These are phyloP conservation scores for Ichneumoninae sp. DNA, from an alignment of 2,888 invertebrate species.

Conservation along the genomic window DNA sequence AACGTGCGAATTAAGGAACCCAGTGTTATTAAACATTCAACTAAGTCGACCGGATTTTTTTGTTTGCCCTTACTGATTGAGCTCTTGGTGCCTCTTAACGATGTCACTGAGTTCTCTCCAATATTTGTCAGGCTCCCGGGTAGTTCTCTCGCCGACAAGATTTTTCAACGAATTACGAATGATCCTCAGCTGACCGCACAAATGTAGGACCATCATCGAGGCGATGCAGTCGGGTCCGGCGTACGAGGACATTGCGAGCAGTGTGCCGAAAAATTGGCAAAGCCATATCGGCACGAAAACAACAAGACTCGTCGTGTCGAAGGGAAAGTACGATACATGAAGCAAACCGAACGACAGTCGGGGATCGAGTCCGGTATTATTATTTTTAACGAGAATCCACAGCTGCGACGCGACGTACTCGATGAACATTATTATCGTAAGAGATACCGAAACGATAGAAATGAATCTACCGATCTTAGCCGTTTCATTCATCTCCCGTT, in stretches of 20 bases:
- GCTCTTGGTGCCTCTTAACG: constrained; percentile 68
- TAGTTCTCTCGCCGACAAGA: constrained; percentile 27
- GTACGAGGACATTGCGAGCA: constrained; percentile 70
- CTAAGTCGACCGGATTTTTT: background rate
- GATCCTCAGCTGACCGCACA: constrained; percentile 73
- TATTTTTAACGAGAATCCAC: constrained; percentile 2
- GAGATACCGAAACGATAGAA: constrained; percentile 56
- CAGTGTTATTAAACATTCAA: background rate
- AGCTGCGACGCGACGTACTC: constrained; percentile 9
- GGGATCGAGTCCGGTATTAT: constrained; percentile 39
- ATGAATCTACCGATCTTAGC: constrained; percentile 60
- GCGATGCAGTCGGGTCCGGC: constrained; percentile 73
- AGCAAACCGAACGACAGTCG: constrained; percentile 53
- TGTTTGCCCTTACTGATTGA: constrained; percentile 51
- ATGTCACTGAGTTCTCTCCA: constrained; percentile 57
- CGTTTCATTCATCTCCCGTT: constrained; percentile 45
- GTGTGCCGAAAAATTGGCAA: constrained; percentile 71
- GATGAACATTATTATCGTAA: constrained; percentile 45
- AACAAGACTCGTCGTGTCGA: constrained; percentile 68
- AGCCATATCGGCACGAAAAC: constrained; percentile 72
- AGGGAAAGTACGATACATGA: constrained; percentile 69
- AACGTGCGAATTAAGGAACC: background rate
- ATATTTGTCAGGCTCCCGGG: constrained; percentile 24
- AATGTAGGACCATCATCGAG: constrained; percentile 71
- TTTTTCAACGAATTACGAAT: constrained; percentile 35